A percentile compares a stretch with the other conserved stretches of the same genome.
Conservation (phyloP, 1,140 invertebrate species). For the Musca domestica region DNA sequence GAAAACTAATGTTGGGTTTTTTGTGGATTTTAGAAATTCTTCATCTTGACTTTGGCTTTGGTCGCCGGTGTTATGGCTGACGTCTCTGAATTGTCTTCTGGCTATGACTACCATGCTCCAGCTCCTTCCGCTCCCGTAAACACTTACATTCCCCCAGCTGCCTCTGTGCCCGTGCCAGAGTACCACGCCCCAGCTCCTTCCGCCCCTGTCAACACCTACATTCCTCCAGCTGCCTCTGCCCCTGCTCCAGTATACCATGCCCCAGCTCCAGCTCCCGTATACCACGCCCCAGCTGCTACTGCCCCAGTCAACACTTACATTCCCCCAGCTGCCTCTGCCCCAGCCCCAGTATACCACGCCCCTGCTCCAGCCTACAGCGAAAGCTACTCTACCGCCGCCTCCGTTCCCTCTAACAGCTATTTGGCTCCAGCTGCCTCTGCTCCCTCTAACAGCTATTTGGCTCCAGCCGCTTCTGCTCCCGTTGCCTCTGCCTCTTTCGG, state of each 20-base stretch:
- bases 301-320: background rate
- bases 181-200: conserved; percentile 4
- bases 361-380: conserved; percentile 4
- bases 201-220: background rate
- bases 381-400: background rate
- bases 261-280: background rate
- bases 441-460: conserved; percentile 15
- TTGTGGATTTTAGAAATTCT: conserved; percentile 20
- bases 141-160: background rate
- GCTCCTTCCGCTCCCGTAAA: background rate
- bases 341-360: background rate
- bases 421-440: conserved; percentile 20
- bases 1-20: background rate
- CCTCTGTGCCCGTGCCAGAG: background rate
- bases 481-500: conserved; percentile 5
- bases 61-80: conserved; percentile 22
- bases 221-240: background rate
- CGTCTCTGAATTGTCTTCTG: conserved; percentile 20
- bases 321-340: background rate
- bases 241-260: background rate
- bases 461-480: conserved; percentile 24
- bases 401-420: conserved; percentile 28
- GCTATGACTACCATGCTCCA: conserved; percentile 7
- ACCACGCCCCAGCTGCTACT: background rate
- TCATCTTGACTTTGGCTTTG: conserved; percentile 14